Evolutionary conservation across 2,113 vertebrate species (phyloP).

Genomic region (Elephantulus edwardii): DNA sequence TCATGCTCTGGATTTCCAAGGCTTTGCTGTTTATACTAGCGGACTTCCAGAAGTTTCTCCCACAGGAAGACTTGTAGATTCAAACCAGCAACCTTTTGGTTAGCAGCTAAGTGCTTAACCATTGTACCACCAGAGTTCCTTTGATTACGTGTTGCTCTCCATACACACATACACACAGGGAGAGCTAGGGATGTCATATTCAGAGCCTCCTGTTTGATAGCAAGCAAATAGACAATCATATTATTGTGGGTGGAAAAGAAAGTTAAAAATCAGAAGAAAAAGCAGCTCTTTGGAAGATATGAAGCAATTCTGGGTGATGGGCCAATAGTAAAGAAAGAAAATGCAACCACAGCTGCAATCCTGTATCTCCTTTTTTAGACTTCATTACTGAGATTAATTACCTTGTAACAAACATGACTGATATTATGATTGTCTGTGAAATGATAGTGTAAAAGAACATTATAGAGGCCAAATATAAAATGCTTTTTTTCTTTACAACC

Average conservation of each 20-base stretch:
- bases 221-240: neutral
- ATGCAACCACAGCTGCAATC: neutral
- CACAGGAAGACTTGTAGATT: no score
- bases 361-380: neutral
- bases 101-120: no score
- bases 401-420: neutral
- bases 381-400: neutral
- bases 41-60: no score
- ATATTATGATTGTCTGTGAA: neutral
- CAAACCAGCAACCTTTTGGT: no score
- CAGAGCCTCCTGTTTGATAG: neutral
- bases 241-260: neutral
- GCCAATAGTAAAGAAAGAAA: conserved; percentile 1
- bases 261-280: neutral
- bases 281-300: neutral
- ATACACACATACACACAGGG: neutral
- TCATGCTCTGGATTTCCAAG: no score
- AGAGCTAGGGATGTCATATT: neutral
- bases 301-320: neutral
- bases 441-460: neutral
- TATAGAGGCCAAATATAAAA: neutral
- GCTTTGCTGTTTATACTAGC: no score
- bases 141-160: no score
- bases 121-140: no score
- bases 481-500: neutral